Conservation (phyloP, 2,797 vertebrate genomes). For the Intellagama lesueurii region DNA sequence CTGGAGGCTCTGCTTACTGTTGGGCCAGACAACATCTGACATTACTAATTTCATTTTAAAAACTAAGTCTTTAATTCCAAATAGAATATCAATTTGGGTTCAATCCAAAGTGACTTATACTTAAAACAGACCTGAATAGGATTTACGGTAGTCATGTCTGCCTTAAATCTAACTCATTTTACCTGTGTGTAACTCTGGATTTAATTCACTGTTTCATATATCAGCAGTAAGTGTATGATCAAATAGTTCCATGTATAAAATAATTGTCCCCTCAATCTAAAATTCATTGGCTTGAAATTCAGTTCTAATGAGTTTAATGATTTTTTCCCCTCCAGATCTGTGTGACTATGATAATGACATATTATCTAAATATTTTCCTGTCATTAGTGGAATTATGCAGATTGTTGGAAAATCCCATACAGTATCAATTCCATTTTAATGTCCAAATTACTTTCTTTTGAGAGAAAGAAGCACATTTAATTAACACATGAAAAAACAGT, state of each 20-base stretch:
- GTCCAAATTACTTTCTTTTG: conserved; percentile 25
- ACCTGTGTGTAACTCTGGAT: no score
- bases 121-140: no score
- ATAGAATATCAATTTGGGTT: not conserved
- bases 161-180: no score
- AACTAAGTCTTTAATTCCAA: not conserved
- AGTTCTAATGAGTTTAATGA: not conserved
- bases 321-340: not conserved
- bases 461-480: conserved; percentile 34
- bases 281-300: not conserved
- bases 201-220: not conserved
- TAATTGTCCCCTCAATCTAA: not conserved
- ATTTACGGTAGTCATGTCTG: no score
- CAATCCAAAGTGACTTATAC: no score
- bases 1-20: not conserved
- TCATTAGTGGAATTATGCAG: conserved; percentile 25
- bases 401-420: conserved; percentile 47
- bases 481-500: conserved; percentile 12
- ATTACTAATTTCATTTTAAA: not conserved
- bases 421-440: conserved; percentile 23
- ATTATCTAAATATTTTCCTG: conserved; percentile 34
- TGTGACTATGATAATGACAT: not conserved
- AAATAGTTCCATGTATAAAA: not conserved
- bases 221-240: not conserved
- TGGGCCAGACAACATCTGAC: not conserved